phyloP scores from a whole-genome alignment of 1,140 invertebrate genomes.

The Monomorium pharaonis region DNA sequence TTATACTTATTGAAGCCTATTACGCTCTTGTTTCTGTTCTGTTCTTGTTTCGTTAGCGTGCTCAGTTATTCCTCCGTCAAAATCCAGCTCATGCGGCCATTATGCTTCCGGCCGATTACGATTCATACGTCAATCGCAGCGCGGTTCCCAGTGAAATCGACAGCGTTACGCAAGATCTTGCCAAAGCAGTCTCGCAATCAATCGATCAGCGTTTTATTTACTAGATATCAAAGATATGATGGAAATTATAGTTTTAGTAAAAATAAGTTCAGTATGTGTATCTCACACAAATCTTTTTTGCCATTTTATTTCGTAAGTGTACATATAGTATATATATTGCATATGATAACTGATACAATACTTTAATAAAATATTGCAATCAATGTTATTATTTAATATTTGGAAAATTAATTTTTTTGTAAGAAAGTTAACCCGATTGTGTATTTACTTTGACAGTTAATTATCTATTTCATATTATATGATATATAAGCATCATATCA shows the following conservation, averaged over 20 bases:
- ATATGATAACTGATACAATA: neutral
- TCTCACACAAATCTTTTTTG: neutral
- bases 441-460: no score
- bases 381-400: neutral
- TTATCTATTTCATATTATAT: no score
- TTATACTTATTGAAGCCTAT: conserved; percentile 52
- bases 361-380: neutral
- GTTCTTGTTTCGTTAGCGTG: neutral
- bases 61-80: conserved; percentile 33
- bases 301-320: neutral
- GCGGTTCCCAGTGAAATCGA: neutral
- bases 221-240: neutral
- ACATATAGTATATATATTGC: no score
- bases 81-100: neutral
- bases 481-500: no score
- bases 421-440: no score
- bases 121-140: conserved; percentile 5
- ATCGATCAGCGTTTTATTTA: neutral
- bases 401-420: no score
- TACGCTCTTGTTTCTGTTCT: conserved; percentile 29
- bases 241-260: neutral
- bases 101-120: neutral
- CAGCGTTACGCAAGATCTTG: neutral
- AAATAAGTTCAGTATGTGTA: neutral
- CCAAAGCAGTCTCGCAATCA: neutral